Evolutionary conservation across 2,797 vertebrate species (phyloP), one percentile per base, ranked within the genome.

Genomic region (Salmo trutta): DNA sequence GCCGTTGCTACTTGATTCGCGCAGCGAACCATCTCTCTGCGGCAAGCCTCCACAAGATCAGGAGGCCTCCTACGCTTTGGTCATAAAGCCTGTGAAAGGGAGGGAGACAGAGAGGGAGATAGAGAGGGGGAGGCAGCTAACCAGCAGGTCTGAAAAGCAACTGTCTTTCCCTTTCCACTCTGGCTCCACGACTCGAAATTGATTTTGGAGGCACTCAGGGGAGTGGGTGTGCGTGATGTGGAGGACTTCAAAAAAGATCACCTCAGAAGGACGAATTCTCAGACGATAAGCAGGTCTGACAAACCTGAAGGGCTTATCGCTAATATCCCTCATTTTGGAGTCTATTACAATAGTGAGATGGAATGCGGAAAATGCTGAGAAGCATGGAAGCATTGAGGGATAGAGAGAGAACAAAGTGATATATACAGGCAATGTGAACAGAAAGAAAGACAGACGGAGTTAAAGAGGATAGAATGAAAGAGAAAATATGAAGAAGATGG

Each of bases 311-410:
- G 87, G 83, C 88, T 90, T 88, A 87, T 90, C 86, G 14, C 86
- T 84, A 85, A 91, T 88, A 91, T 88, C 83, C 81, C 80, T 88
- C 83, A 89, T 90, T 92, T 88, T 81, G 83, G 82, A 92, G 85
- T 88, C 86, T 80, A 80, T 91, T 89, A 88, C 82, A 82, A 83
- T 74, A 81, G 70, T 79, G 81, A 77, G 78, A 83, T 17, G 72
- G 78, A 62, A 78, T 33, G 80, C 77, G 67, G 47, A 16, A 83
- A 87, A 90, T 88, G 77, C 79, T 78, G 77, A 88, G 77, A 76
- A 77, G 71, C n/a, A 41, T 71, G 51, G 71, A 31, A 15, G 54
- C 19, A 62, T 41, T 66, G 33, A 72, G 24, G 47, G 27, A 47
- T 56, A 67, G n/a, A 41, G 56, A 19, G 56, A 8, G 56, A 53